phyloP scores from a whole-genome alignment of 2,113 vertebrate species.

The Cottus gobio region DNA sequence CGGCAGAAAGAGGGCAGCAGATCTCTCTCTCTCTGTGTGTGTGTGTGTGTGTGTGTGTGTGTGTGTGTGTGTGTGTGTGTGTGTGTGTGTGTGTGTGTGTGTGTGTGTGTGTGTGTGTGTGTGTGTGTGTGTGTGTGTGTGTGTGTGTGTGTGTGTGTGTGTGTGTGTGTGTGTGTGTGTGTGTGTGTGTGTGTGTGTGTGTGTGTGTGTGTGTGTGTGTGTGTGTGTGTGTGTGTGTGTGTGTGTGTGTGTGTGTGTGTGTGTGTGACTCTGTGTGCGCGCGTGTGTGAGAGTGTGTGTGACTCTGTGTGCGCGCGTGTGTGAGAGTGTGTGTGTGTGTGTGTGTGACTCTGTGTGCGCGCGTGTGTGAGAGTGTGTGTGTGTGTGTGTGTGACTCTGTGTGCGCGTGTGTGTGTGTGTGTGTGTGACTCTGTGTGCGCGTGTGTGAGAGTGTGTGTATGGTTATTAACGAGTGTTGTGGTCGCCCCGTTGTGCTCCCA shows the following conservation, averaged over 20 bases:
- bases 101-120: constrained; percentile 51
- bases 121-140: constrained; percentile 69
- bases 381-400: constrained; percentile 62
- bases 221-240: constrained; percentile 63
- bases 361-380: constrained; percentile 63
- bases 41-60: constrained; percentile 54
- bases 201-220: constrained; percentile 63
- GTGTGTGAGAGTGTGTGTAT: constrained; percentile 60
- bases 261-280: constrained; percentile 64
- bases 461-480: constrained; percentile 73
- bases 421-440: constrained; percentile 59
- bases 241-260: constrained; percentile 52
- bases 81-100: constrained; percentile 63
- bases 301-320: constrained; percentile 59
- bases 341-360: too few species aligned
- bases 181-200: constrained; percentile 53
- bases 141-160: constrained; percentile 60
- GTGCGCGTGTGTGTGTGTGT: constrained; percentile 59
- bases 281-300: constrained; percentile 59
- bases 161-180: constrained; percentile 60
- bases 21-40: constrained; percentile 70
- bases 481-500: constrained; percentile 65
- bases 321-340: constrained; percentile 56
- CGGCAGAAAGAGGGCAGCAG: constrained; percentile 82
- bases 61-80: constrained; percentile 62